Evolutionary conservation across 2,113 vertebrate species (phyloP), one percentile per base, ranked within the genome.

Genomic region (Ameiurus melas): DNA sequence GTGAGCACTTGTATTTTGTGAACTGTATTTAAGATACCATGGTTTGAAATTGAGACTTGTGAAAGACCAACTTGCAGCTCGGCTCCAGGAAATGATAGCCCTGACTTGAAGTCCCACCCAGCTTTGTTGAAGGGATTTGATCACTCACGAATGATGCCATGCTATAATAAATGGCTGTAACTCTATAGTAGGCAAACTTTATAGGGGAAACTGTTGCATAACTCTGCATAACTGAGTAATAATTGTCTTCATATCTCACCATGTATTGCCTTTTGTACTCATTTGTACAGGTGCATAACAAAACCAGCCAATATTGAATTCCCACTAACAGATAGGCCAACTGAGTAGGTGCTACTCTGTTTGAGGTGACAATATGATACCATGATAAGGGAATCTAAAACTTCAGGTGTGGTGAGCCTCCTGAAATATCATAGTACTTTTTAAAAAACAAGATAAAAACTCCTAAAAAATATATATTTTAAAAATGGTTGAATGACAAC

Each of bases 51-150:
- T 53, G 84, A 43, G 47, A 79, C 85, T 84, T 58, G 86, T 83
- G 71, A 90, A 85, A 30, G n/a, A 85, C 43, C 39, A 25, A 64
- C 64, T 75, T 43, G 51, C 57, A 90, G 47, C n/a, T 85, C n/a
- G 57, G 68, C 83, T 90, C 86, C 84, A 57, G 77, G 70, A 88
- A 90, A 88, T 88, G 73, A 88, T 85, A 88, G 84, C 78, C 87
- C 83, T 88, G 73, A 5, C 47, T 55, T 33, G 60, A 83, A 75
- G 80, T 78, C 27, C 79, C 60, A 53, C 84, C 87, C 71, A 83
- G 73, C 51, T 66, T 85, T 85, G 83, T 79, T 80, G 16, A 82
- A 51, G 57, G 53, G 43, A 85, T 57, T 57, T 87, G 78, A 90
- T 86, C 85, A 83, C 25, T 88, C 77, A 62, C 1, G 77, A 68